Conservation (phyloP, 2,888 invertebrate species). For the Rhamnusium bicolor region DNA sequence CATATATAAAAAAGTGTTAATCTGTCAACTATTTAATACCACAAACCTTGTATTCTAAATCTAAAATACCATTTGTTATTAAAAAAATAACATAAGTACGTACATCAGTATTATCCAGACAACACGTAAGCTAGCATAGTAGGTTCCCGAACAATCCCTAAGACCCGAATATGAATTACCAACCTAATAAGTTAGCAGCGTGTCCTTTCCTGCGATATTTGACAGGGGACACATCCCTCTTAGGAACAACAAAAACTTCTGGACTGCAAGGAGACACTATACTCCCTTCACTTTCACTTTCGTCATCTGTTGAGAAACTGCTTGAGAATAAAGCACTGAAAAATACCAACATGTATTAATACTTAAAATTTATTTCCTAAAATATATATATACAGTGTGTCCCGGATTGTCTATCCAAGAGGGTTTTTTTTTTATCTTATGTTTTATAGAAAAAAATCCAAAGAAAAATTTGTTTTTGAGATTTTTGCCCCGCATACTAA, state of each 20-base stretch:
- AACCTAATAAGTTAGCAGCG: constrained; percentile 70
- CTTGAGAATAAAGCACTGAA: constrained; percentile 79
- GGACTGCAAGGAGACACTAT: constrained; percentile 71
- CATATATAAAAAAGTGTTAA: background rate
- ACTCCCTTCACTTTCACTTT: constrained; percentile 72
- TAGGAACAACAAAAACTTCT: constrained; percentile 58
- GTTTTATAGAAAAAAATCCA: too few relatives aligned
- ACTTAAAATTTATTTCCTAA: background rate
- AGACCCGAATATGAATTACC: constrained; percentile 54
- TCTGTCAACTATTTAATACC: constrained; percentile 20
- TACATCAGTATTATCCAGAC: constrained; percentile 50
- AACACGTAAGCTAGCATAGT: constrained; percentile 35
- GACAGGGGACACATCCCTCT: constrained; percentile 55
- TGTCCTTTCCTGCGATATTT: constrained; percentile 67
- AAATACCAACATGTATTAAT: constrained; percentile 38
- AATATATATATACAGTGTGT: too few relatives aligned
- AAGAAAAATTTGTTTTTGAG: too few relatives aligned
- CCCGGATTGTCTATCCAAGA: too few relatives aligned
- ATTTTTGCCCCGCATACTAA: too few relatives aligned
- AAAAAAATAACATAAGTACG: constrained; percentile 47
- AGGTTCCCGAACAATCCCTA: constrained; percentile 34
- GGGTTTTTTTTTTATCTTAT: too few relatives aligned
- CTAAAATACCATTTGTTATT: constrained; percentile 24
- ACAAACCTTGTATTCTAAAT: constrained; percentile 34
- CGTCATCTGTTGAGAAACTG: constrained; percentile 69